These are phyloP conservation scores for Paguma larvata DNA, from an alignment of 2,797 vertebrate species.

Conservation along the genomic window DNA sequence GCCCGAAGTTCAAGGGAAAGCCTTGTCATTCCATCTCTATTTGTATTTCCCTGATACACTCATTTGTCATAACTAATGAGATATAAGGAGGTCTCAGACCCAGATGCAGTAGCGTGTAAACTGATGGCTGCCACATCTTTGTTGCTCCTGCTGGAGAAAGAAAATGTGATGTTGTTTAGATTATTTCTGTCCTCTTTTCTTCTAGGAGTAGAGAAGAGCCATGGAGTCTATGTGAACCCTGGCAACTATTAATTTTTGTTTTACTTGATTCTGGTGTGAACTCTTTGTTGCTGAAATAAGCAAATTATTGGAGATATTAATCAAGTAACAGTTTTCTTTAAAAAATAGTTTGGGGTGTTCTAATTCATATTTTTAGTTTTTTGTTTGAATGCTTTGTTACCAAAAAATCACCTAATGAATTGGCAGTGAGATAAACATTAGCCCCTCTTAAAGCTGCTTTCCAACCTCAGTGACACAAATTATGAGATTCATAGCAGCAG, in stretches of 20 bases:
- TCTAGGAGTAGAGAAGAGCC: neutral
- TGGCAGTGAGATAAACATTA: neutral
- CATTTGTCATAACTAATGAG: conserved; percentile 15
- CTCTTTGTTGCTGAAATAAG: conserved; percentile 28
- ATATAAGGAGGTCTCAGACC: neutral
- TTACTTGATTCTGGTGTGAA: neutral
- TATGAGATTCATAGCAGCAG: neutral
- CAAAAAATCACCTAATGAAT: conserved; percentile 4
- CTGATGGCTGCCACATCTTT: neutral
- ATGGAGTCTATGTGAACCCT: neutral
- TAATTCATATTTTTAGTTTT: conserved; percentile 21
- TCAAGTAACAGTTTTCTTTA: neutral
- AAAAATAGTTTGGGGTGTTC: conserved; percentile 15
- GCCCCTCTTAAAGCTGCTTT: neutral
- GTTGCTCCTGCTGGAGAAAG: neutral
- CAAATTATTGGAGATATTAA: conserved; percentile 19
- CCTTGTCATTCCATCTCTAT: neutral
- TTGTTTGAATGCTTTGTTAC: neutral
- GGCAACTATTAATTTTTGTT: conserved; percentile 36
- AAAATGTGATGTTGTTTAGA: neutral
- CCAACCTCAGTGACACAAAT: neutral
- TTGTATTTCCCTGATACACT: neutral
- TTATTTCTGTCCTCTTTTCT: conserved; percentile 8
- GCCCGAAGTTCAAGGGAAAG: neutral
- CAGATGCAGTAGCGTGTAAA: conserved; percentile 5